Evolutionary conservation across 1,140 invertebrate genomes (phyloP).

Genomic region (Orussus abietinus): DNA sequence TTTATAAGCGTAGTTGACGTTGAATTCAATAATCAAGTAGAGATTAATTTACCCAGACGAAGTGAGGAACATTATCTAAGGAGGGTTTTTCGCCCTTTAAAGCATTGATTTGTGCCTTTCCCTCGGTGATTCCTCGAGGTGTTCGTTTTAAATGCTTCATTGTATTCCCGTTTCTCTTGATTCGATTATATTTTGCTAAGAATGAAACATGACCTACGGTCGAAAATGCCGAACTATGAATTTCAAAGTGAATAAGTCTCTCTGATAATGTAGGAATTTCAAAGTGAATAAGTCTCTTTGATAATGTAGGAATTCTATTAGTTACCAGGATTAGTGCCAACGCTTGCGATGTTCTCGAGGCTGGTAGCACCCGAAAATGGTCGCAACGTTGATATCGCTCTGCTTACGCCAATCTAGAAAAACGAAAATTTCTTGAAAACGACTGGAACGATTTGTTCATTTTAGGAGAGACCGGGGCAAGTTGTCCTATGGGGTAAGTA

Average conservation of each 20-base stretch:
- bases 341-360: constrained; percentile 42
- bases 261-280: constrained; percentile 36
- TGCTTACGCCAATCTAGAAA: constrained; percentile 58
- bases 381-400: constrained; percentile 59
- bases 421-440: no score
- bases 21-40: no score
- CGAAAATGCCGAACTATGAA: constrained; percentile 36
- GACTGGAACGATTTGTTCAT: no score
- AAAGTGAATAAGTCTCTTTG: constrained; percentile 30
- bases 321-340: constrained; percentile 60
- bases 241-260: constrained; percentile 31
- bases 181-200: constrained; percentile 30
- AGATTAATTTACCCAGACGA: no score
- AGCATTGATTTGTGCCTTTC: no score
- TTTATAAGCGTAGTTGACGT: no score
- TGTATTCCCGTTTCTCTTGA: constrained; percentile 29
- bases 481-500: no score
- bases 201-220: constrained; percentile 44
- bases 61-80: no score
- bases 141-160: constrained; percentile 27
- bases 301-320: constrained; percentile 26
- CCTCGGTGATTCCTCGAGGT: no score
- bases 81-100: no score
- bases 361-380: constrained; percentile 47
- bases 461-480: no score